phyloP scores from a whole-genome alignment of 2,888 invertebrate genomes.

The Brachylomia viminalis region DNA sequence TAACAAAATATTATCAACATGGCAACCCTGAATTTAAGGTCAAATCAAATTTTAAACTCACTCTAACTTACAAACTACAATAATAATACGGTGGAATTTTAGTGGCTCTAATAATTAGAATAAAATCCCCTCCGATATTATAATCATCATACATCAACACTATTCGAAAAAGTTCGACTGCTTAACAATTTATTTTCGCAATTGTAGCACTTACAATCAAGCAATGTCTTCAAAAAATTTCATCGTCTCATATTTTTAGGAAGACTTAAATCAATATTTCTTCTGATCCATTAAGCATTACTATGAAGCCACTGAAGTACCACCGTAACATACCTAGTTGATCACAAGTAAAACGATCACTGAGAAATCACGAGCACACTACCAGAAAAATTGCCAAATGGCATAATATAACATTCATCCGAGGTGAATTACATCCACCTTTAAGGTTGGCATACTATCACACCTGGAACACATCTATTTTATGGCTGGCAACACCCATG shows the following conservation, averaged over 20 bases:
- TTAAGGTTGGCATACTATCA: slow-evolving; percentile 58
- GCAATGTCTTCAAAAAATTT: neutral
- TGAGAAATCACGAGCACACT: slow-evolving; percentile 77
- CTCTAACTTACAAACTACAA: slow-evolving; percentile 60
- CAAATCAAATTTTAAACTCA: slow-evolving; percentile 71
- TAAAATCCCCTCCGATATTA: slow-evolving; percentile 22
- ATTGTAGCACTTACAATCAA: neutral
- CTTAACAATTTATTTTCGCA: neutral
- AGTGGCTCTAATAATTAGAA: slow-evolving; percentile 61
- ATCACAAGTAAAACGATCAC: slow-evolving; percentile 82
- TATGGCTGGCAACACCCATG: slow-evolving; percentile 35
- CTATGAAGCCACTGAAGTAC: slow-evolving; percentile 38
- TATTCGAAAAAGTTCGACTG: neutral
- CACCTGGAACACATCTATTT: slow-evolving; percentile 61
- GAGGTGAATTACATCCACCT: slow-evolving; percentile 51
- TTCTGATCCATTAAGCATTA: neutral
- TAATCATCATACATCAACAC: neutral
- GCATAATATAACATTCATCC: slow-evolving; percentile 41
- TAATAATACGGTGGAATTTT: slow-evolving; percentile 27
- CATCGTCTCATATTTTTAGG: neutral
- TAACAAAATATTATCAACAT: slow-evolving; percentile 78
- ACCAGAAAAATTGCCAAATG: slow-evolving; percentile 51
- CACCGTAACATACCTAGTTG: slow-evolving; percentile 60
- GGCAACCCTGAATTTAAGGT: slow-evolving; percentile 79
- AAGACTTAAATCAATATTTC: neutral